Evolutionary conservation across 2,888 invertebrate genomes (phyloP), one percentile per base, ranked within the genome.

Genomic region (Poecilus cupreus): DNA sequence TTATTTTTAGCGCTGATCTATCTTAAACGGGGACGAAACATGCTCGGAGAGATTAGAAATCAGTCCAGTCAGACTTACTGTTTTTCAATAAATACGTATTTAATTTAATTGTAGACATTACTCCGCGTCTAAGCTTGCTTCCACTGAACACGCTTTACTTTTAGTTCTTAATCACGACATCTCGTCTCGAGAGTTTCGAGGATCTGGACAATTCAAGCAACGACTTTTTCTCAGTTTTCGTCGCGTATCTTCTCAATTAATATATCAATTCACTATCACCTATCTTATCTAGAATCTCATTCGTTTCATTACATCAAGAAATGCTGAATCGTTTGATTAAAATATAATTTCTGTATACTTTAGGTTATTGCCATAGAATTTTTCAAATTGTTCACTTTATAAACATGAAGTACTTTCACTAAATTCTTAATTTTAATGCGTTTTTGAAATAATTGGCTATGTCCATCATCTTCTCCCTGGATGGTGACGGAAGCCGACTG

Each of bases 31-130:
- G 51, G 10, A 24, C 75, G 18, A 22, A 54, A 78, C 43, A 46
- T 64, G 22, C 18, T 64, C 8, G 39, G 70, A 8, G 43, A 13
- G 78, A 78, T 78, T 64, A 78, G 68, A 64, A 43, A 78, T 64
- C 64, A 24, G 64, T 46, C 64, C 64, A 22, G n/a, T 24, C 78
- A 64, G 64, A 10, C 49, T 64, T 60, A 64, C 64, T 78, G 39
- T 78, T 64, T 64, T 60, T 78, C 78, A 78, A 78, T 78, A 78
- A 64, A 64, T 78, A 60, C 46, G 78, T 78, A 76, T 76, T 78
- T 78, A 60, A 78, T 78, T 78, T 78, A 78, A 78, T 78, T 64
- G 64, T 26, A n/a, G 46, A 64, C 78, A 78, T 78, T 64, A 78
- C 46, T 60, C 78, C 39, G 64, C 24, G 78, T 64, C 78, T 26